phyloP scores from a whole-genome alignment of 2,888 invertebrate genomes.

The Rhyacophila evoluta region DNA sequence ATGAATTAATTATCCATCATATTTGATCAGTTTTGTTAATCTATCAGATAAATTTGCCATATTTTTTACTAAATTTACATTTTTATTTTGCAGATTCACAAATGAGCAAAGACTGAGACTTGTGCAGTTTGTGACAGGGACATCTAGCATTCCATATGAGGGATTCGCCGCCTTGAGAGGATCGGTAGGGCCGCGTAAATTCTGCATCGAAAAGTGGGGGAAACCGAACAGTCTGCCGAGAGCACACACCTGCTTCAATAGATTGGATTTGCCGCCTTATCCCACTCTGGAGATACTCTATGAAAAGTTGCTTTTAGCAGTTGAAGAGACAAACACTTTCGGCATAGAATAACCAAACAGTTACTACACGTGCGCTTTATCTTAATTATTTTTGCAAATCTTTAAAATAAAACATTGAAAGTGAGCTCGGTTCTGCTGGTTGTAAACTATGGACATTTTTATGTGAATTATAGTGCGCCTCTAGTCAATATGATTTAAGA shows the following conservation, averaged over 20 bases:
- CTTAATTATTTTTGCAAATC: conserved; percentile 27
- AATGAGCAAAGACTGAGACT: conserved; percentile 94
- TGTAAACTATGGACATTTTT: conserved; percentile 28
- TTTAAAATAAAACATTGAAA: conserved; percentile 30
- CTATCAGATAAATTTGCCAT: no score
- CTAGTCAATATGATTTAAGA: conserved; percentile 54
- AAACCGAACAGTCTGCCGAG: conserved; percentile 93
- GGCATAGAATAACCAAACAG: conserved; percentile 83
- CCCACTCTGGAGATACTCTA: conserved; percentile 91
- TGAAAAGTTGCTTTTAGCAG: conserved; percentile 92
- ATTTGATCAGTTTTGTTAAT: no score
- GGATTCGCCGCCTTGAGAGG: conserved; percentile 96
- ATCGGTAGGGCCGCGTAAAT: conserved; percentile 94
- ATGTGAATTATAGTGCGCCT: conserved; percentile 51
- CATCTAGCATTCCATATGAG: conserved; percentile 97
- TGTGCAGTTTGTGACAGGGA: conserved; percentile 97
- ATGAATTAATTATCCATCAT: no score
- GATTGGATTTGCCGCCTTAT: conserved; percentile 96
- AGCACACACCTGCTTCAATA: conserved; percentile 98
- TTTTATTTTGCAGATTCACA: conserved; percentile 75
- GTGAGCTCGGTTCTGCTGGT: conserved; percentile 31
- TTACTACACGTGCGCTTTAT: conserved; percentile 42
- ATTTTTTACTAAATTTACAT: not conserved
- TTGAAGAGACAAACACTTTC: conserved; percentile 96
- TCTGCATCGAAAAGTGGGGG: conserved; percentile 98